These are phyloP conservation scores for Acridotheres tristis DNA, from an alignment of 2,797 vertebrate genomes.

Conservation along the genomic window DNA sequence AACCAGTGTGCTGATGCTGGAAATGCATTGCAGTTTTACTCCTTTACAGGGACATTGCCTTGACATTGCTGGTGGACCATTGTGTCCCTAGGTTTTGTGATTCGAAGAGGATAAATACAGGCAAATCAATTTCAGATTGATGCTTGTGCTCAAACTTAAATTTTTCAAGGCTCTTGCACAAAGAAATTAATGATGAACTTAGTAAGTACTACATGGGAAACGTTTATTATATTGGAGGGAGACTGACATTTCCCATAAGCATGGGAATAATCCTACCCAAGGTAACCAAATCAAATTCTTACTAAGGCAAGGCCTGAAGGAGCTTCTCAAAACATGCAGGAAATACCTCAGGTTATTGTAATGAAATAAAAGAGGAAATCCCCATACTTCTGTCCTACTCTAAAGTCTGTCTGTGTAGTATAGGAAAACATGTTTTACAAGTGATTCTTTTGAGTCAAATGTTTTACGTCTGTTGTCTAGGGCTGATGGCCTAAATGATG, in stretches of 20 bases:
- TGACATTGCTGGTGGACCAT: rapidly evolving
- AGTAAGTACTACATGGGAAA: neutral
- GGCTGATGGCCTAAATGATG: neutral
- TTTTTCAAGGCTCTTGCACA: neutral
- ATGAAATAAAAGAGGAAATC: neutral
- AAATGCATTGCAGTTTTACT: neutral
- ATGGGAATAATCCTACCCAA: neutral
- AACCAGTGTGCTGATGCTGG: neutral
- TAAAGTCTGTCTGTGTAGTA: neutral
- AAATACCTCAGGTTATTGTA: neutral
- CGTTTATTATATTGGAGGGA: neutral
- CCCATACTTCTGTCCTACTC: neutral
- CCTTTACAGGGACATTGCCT: neutral
- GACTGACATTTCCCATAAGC: neutral
- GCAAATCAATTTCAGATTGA: neutral
- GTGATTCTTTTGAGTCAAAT: neutral
- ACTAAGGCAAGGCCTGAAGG: neutral
- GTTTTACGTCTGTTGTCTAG: neutral
- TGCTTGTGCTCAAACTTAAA: neutral
- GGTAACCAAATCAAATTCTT: neutral
- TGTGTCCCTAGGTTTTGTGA: neutral
- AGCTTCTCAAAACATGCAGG: neutral
- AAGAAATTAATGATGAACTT: neutral
- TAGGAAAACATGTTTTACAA: neutral
- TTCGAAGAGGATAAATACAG: neutral